Conservation (phyloP, 2,797 vertebrate genomes). For the Crenichthys baileyi region DNA sequence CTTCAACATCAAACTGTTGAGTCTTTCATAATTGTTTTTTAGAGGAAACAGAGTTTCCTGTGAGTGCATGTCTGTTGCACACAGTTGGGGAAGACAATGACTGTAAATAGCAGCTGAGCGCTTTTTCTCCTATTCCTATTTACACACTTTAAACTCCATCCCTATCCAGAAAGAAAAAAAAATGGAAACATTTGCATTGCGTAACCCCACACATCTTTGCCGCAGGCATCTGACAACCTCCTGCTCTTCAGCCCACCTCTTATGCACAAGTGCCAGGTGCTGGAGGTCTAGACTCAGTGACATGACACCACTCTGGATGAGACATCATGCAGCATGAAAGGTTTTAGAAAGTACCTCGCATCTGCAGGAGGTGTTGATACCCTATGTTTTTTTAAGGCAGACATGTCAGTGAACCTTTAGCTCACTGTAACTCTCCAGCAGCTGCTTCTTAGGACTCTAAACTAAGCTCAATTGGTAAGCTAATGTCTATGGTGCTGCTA, state of each 20-base stretch:
- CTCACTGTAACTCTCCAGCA: conserved; percentile 31
- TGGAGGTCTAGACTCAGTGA: conserved; percentile 49
- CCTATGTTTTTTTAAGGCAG: conserved; percentile 52
- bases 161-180: not conserved
- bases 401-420: conserved; percentile 48
- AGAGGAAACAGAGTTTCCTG: conserved; percentile 62
- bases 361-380: conserved; percentile 55
- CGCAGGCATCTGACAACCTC: conserved; percentile 76
- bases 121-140: conserved; percentile 7
- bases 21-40: conserved; percentile 21
- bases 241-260: conserved; percentile 53
- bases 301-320: conserved; percentile 47
- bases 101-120: conserved; percentile 77
- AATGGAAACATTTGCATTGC: conserved; percentile 39
- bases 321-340: conserved; percentile 41
- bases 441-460: conserved; percentile 47
- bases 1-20: not conserved
- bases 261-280: conserved; percentile 55
- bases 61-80: conserved; percentile 50
- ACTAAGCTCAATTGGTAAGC: conserved; percentile 41
- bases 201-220: conserved; percentile 32
- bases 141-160: conserved; percentile 52
- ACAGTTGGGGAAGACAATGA: conserved; percentile 61
- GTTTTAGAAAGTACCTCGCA: conserved; percentile 50
- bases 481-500: conserved; percentile 50